Evolutionary conservation across 1,140 invertebrate genomes (phyloP).

Genomic region (Hesperophylax magnus): DNA sequence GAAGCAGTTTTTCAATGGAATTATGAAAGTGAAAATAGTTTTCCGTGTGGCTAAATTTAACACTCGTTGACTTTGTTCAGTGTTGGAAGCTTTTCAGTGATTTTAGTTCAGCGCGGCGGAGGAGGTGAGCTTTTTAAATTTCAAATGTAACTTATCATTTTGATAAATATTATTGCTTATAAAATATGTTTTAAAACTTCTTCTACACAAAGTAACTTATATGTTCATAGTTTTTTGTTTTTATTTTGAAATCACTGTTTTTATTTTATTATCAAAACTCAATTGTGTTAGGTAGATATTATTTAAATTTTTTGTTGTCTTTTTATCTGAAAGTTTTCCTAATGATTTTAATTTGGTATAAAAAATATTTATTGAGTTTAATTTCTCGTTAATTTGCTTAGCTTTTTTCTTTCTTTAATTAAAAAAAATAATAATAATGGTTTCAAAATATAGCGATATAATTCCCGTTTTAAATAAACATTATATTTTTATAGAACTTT

Average conservation of each 20-base stretch:
- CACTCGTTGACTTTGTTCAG: slow-evolving; percentile 30
- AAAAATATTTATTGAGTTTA: neutral
- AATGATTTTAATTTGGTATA: neutral
- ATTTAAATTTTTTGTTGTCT: too few species aligned
- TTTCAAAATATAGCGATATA: neutral
- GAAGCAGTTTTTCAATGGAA: neutral
- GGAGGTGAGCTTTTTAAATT: slow-evolving; percentile 5
- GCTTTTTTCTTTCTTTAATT: neutral
- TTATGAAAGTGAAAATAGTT: slow-evolving; percentile 33
- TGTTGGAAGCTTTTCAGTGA: slow-evolving; percentile 15
- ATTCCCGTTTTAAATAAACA: neutral
- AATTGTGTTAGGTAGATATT: too few species aligned
- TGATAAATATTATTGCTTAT: neutral
- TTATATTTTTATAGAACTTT: slow-evolving; percentile 16
- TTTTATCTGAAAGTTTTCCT: too few species aligned
- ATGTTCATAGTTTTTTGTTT: too few species aligned
- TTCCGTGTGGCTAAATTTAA: slow-evolving; percentile 42
- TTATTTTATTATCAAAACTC: too few species aligned
- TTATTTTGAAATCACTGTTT: too few species aligned
- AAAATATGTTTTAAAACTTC: too few species aligned
- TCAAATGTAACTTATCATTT: too few species aligned
- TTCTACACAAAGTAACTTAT: too few species aligned
- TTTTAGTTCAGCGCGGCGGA: slow-evolving; percentile 8
- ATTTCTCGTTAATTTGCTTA: neutral
- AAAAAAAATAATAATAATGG: neutral